Percentiles rank a stretch among this genome's conserved stretches.
Conservation (phyloP, 2,113 vertebrate species). For the Halichoeres trimaculatus region DNA sequence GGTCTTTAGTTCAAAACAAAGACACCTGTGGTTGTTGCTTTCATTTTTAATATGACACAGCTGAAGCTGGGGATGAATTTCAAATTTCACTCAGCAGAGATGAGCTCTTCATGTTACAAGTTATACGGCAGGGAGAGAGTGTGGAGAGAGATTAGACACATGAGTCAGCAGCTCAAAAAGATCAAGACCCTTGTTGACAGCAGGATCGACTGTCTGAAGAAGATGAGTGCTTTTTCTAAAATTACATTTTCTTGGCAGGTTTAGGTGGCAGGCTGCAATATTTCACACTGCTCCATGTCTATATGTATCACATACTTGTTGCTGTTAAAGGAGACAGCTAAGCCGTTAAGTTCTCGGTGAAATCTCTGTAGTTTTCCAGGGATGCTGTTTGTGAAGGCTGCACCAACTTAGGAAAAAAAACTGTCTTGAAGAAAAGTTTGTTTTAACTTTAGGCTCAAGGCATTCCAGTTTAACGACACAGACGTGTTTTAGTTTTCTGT, state of each 20-base stretch:
- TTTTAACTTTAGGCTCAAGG: background rate
- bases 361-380: background rate
- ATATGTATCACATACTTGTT: background rate
- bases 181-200: conserved; percentile 62
- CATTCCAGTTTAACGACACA: background rate
- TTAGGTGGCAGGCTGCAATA: conserved; percentile 31
- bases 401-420: background rate
- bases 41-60: background rate
- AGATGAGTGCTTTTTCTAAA: conserved; percentile 44
- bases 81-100: conserved; percentile 39
- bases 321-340: conserved; percentile 4
- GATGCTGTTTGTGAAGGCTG: background rate
- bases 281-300: background rate
- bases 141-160: conserved; percentile 50
- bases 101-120: conserved; percentile 43
- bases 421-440: background rate
- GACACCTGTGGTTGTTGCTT: background rate
- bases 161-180: conserved; percentile 58
- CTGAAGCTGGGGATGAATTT: conserved; percentile 21
- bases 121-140: conserved; percentile 39
- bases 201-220: conserved; percentile 41
- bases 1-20: background rate
- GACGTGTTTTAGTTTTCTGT: background rate
- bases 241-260: conserved; percentile 47
- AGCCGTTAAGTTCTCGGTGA: conserved; percentile 3